Evolutionary conservation across 2,113 vertebrate genomes (phyloP), one percentile per base, ranked within the genome.

Genomic region (Acanthochromis polyacanthus): DNA sequence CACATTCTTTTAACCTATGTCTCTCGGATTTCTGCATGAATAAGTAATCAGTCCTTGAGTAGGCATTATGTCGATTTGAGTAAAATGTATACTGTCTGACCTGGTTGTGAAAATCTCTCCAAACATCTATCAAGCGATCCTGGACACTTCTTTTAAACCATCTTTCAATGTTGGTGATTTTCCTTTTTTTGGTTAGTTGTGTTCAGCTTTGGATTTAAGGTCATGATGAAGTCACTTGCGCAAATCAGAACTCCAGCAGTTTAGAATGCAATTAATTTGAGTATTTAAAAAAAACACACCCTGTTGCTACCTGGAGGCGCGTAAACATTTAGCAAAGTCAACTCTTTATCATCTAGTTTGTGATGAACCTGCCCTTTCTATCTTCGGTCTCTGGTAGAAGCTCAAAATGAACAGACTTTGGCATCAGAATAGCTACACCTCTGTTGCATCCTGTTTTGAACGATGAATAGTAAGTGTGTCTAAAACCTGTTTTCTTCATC

Each of bases 121-220:
- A 50, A 0, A 20, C 10, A 4, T 65, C 28, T 51, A 65, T 30
- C 25, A 57, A 57, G 30, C 55, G 16, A 9, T 57, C 55, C 8
- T 57, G 55, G 17, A 57, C 30, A 30, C 55, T 57, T 16, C 14
- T 30, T 30, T 57, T 57, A 30, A 57, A 30, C 16, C 55, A 57
- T 57, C 15, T 57, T 57, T 57, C 55, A 57, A 14, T 57, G 8
- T 14, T 14, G 25, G 25, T 51, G 19, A 36, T 66, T 66, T 52
- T 66, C 12, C 28, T 66, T 66, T 66, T 66, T 66, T 51, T 20
- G 45, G 12, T 51, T 32, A 15, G 19, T 51, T 15, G 28, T 66
- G 5, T 66, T 17, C 10, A 66, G 3, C 5, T 36, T 17, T 51
- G 63, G 46, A 6, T 65, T 51, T 11, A 65, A 4, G 14, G 30